Evolutionary conservation across 2,888 invertebrate genomes (phyloP), one percentile per base, ranked within the genome.

Genomic region (Gasteruption jaculator): DNA sequence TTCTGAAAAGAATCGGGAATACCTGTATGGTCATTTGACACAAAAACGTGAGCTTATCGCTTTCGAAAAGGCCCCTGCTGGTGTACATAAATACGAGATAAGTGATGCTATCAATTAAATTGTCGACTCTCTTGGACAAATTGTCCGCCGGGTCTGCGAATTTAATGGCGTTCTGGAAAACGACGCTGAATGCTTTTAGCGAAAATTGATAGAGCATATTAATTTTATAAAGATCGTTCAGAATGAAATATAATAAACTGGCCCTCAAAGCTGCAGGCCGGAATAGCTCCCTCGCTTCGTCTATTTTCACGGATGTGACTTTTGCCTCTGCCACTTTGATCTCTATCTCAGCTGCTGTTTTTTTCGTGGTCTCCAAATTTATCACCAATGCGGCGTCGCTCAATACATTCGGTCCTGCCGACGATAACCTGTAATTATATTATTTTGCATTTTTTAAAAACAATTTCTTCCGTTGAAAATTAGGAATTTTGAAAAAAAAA

Each of bases 121-220:
- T 85, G 6, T 68, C 57, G 1, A 94, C 90, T 20, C 93, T 76
- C 4, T 76, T 75, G 26, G 80, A 80, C 0, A 92, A 73, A 2
- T 82, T 85, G 0, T 86, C 85, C 0, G 84, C 79, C 0, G 76
- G 71, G 4, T 78, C 76, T 0, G 93, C 86, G 41, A 75, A 76
- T 11, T 74, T 72, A 31, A 95, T 81, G 1, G 94, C 91, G 52
- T 86, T 87, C 56, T 85, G 86, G 71, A 94, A 94, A 3, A 94
- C 93, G 0, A 87, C 86, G 56, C 86, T 90, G 74, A 93, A 94
- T 0, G 94, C 91, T 72, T 94, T 94, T 41, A 95, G 73, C 0
- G 94, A 94, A 73, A 95, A 95, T 70, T 94, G 93, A 71, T 96
- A 96, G 65, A 96, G 90, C 30, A 90, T 89, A 71, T 94, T 92